Percentiles rank a stretch among this genome's conserved stretches.
phyloP scores from a whole-genome alignment of 2,797 vertebrate genomes.

The Taenioides sp. region DNA sequence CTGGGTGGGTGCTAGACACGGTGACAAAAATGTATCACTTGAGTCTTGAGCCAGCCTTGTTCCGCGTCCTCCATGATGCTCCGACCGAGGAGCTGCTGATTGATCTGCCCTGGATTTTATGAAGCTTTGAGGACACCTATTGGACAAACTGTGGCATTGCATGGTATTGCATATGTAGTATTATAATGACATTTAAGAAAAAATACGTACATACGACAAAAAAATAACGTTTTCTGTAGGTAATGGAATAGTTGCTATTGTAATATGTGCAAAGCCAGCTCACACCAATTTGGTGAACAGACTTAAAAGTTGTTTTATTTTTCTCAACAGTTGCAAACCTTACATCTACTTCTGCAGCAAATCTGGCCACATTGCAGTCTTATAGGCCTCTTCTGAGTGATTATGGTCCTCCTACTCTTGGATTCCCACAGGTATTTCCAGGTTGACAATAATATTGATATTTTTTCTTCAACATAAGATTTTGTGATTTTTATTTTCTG shows the following conservation, averaged over 20 bases:
- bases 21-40: slow-evolving; percentile 83
- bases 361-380: slow-evolving; percentile 86
- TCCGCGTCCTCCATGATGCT: slow-evolving; percentile 90
- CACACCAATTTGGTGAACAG: background rate
- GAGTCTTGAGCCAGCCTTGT: slow-evolving; percentile 83
- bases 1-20: slow-evolving; percentile 65
- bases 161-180: slow-evolving; percentile 3
- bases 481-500: slow-evolving; percentile 10
- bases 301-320: background rate
- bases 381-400: slow-evolving; percentile 95
- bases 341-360: slow-evolving; percentile 89
- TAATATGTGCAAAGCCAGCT: too few species aligned
- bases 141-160: slow-evolving; percentile 60
- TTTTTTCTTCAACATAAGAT: background rate
- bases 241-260: background rate
- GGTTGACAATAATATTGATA: background rate
- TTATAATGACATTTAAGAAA: too few species aligned
- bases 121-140: slow-evolving; percentile 84
- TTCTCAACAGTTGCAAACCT: slow-evolving; percentile 82
- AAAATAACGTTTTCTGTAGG: background rate
- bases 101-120: slow-evolving; percentile 81
- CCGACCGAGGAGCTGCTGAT: slow-evolving; percentile 86
- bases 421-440: slow-evolving; percentile 87
- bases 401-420: slow-evolving; percentile 93
- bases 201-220: background rate